phyloP scores from a whole-genome alignment of 2,888 invertebrate genomes.

The Cerastoderma edule region DNA sequence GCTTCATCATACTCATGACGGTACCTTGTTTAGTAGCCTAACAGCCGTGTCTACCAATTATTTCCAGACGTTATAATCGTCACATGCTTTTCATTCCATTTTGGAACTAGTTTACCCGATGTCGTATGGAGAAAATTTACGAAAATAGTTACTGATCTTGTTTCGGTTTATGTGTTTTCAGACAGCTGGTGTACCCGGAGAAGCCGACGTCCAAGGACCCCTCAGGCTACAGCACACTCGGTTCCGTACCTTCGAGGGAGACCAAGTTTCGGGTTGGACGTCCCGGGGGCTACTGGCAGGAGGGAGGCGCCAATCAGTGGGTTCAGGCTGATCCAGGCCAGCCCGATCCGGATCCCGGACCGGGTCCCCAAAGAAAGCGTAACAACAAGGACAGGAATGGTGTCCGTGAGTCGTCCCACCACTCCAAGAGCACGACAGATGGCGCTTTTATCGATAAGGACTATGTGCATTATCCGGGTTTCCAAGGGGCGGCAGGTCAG shows the following conservation, averaged over 20 bases:
- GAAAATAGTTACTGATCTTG: too few species aligned
- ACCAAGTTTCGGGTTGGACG: constrained; percentile 46
- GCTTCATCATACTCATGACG: too few species aligned
- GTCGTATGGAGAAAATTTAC: too few species aligned
- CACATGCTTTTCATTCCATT: too few species aligned
- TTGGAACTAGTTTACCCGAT: too few species aligned
- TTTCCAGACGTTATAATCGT: too few species aligned
- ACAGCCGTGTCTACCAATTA: too few species aligned
- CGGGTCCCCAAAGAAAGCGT: not conserved
- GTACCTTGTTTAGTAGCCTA: too few species aligned
- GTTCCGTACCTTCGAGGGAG: constrained; percentile 28
- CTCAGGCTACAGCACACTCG: constrained; percentile 32
- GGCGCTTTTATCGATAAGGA: constrained; percentile 26
- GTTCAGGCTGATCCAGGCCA: constrained; percentile 23
- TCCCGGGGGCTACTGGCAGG: constrained; percentile 24
- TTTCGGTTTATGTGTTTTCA: constrained; percentile 45
- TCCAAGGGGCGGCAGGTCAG: constrained; percentile 44
- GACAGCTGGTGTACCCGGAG: constrained; percentile 58
- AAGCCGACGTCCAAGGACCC: constrained; percentile 31
- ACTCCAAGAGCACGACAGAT: constrained; percentile 9
- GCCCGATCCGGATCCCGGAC: not conserved
- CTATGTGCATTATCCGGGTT: constrained; percentile 52
- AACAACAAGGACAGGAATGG: not conserved
- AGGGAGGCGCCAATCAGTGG: constrained; percentile 28
- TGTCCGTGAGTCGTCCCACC: not conserved